These are phyloP conservation scores for Jacana jacana DNA, from an alignment of 2,113 vertebrate species.

Conservation along the genomic window DNA sequence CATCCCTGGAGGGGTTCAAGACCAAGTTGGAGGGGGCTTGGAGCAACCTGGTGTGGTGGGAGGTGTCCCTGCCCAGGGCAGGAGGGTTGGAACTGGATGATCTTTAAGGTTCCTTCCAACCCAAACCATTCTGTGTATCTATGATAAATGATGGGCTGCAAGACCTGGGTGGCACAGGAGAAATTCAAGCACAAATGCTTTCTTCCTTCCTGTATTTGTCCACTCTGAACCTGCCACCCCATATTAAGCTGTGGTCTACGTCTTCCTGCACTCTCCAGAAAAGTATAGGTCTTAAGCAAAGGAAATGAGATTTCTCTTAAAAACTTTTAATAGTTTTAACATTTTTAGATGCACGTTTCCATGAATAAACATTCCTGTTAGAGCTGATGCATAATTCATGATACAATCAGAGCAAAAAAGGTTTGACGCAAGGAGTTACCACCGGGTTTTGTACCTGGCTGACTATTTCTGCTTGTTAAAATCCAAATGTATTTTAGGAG, in stretches of 20 bases:
- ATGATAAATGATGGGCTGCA: neutral
- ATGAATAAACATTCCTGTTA: slow-evolving; percentile 31
- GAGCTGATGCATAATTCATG: slow-evolving; percentile 54
- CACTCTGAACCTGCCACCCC: neutral
- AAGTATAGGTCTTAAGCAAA: neutral
- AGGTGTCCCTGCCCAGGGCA: too few species aligned
- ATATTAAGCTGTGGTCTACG: neutral
- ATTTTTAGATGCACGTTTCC: neutral
- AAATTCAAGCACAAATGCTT: neutral
- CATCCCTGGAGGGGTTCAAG: too few species aligned
- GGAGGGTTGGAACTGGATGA: too few species aligned
- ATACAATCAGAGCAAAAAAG: slow-evolving; percentile 12
- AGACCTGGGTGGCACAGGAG: neutral
- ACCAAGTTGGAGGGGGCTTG: too few species aligned
- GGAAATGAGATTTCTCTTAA: neutral
- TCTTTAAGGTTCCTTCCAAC: too few species aligned
- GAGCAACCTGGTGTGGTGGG: too few species aligned
- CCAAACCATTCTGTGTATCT: too few species aligned
- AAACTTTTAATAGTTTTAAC: slow-evolving; percentile 37
- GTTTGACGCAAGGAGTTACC: neutral
- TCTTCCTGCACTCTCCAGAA: neutral
- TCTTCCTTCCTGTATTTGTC: neutral
- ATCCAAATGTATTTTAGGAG: slow-evolving; percentile 26
- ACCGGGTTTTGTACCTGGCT: neutral
- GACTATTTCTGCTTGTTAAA: slow-evolving; percentile 28